phyloP scores from a whole-genome alignment of 2,888 invertebrate genomes.

The Notodonta ziczac region DNA sequence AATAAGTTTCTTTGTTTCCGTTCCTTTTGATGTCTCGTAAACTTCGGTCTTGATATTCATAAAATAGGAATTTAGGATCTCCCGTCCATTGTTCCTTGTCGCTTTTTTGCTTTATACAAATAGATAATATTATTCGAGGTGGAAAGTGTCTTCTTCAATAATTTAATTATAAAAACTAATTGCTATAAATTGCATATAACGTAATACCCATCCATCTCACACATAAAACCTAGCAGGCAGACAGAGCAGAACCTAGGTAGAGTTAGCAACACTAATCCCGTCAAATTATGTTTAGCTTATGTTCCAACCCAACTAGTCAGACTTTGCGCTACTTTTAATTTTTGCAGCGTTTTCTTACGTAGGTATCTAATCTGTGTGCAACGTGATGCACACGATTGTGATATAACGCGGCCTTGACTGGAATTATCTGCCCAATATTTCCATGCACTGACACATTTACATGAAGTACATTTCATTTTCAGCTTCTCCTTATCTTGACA shows the following conservation, averaged over 20 bases:
- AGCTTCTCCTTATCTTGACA: conserved; percentile 11
- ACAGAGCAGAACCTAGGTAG: neutral
- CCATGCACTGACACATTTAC: conserved; percentile 56
- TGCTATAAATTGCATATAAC: neutral
- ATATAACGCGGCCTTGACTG: conserved; percentile 69
- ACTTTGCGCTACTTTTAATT: conserved; percentile 22
- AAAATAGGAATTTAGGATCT: conserved; percentile 10
- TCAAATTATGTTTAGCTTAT: neutral
- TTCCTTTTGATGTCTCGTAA: conserved; percentile 25
- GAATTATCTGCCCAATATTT: conserved; percentile 63
- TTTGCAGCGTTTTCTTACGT: conserved; percentile 46
- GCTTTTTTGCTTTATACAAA: too few species aligned
- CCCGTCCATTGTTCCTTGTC: conserved; percentile 3
- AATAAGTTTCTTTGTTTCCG: conserved; percentile 41
- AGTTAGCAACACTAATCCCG: neutral
- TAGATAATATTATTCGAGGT: too few species aligned
- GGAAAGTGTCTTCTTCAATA: too few species aligned
- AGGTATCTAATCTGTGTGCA: conserved; percentile 70
- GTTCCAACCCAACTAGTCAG: neutral
- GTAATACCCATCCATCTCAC: neutral
- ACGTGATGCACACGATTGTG: conserved; percentile 56
- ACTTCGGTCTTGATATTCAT: conserved; percentile 10
- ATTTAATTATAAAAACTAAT: neutral
- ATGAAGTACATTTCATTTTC: conserved; percentile 12
- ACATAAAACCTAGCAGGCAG: neutral